These are phyloP conservation scores for Yasuhikotakia modesta DNA, from an alignment of 2,797 vertebrate species.

Conservation along the genomic window DNA sequence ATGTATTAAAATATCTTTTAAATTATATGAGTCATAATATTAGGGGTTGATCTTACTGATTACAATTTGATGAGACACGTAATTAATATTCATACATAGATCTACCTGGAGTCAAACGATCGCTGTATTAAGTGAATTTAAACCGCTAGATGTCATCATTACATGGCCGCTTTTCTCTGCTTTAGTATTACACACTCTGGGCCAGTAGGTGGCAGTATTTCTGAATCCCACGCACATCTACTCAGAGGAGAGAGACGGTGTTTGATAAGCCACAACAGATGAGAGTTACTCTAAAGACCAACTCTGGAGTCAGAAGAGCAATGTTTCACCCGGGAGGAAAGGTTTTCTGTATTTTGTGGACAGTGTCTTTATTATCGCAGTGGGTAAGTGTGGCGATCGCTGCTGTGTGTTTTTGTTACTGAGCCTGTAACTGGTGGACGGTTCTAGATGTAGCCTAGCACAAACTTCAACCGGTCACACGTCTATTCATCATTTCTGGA, in stretches of 20 bases:
- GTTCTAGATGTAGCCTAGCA: constrained; percentile 29
- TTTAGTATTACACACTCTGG: neutral
- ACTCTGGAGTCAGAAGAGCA: constrained; percentile 6
- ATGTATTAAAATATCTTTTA: too few relatives aligned
- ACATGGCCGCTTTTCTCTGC: neutral
- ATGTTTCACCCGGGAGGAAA: constrained; percentile 29
- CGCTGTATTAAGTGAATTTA: neutral
- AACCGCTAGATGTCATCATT: neutral
- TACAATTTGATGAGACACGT: too few relatives aligned
- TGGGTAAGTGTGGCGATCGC: constrained; percentile 25
- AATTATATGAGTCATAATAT: too few relatives aligned
- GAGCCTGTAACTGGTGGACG: neutral
- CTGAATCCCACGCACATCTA: too few relatives aligned
- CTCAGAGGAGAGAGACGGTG: neutral
- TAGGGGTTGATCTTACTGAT: too few relatives aligned
- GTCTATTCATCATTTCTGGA: neutral
- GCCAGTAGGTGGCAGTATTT: constrained; percentile 24
- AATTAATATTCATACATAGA: too few relatives aligned
- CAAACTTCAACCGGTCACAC: neutral
- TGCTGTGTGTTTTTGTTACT: neutral
- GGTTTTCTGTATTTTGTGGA: constrained; percentile 13
- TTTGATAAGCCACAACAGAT: constrained; percentile 6
- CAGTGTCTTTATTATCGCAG: constrained; percentile 29
- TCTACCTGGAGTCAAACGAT: too few relatives aligned
- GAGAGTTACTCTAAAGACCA: constrained; percentile 19